Base-by-base conservation (phyloP, 2,888 invertebrate species). In the Myathropa florea region DNA sequence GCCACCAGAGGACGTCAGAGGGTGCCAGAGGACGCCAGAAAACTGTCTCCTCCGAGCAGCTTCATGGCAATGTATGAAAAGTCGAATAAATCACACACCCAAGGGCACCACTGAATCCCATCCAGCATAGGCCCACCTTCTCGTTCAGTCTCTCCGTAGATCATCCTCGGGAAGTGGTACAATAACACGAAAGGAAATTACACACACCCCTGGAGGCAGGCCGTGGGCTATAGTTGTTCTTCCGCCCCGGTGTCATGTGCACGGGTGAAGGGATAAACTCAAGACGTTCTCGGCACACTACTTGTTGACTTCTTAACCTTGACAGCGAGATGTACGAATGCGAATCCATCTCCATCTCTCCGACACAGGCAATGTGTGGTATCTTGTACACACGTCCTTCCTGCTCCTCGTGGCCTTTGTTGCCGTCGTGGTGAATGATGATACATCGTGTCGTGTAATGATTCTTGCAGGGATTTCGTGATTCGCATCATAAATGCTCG, bases 381-480 rank as follows among this genome's bases (percentile, higher is more conserved):
- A n/a, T 53, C 21, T 72, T 26, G 14, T 10, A 28, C 18, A 46
- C 23, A 72, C 46, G n/a, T 18, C n/a, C 18, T 46, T 60, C 71
- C 28, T 60, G 28, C 26, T 21, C 10, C 14, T 23, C 46, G 39
- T 23, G 23, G 36, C 30, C 10, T 71, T 24, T 33, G 36, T 23
- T 23, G 30, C 39, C 36, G 36, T n/a, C 39, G 9, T 77, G 46
- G 59, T 77, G 65, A 77, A 77, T 65, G 77, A 82, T 82, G 77
- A 53, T 65, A 55, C 70, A 57, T 71, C 76, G 61, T 80, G 63
- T 39, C 68, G 71, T 65, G 39, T 71, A 76, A 77, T 76, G 82
- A 59, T 26, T 63, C 65, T 30, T 59, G 39, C 61, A 28, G 60
- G 73, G 36, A 46, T 79, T 73, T 83, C 83, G 83, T 83, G 83